Conservation (phyloP, 1,140 invertebrate genomes). For the Lycorma delicatula region DNA sequence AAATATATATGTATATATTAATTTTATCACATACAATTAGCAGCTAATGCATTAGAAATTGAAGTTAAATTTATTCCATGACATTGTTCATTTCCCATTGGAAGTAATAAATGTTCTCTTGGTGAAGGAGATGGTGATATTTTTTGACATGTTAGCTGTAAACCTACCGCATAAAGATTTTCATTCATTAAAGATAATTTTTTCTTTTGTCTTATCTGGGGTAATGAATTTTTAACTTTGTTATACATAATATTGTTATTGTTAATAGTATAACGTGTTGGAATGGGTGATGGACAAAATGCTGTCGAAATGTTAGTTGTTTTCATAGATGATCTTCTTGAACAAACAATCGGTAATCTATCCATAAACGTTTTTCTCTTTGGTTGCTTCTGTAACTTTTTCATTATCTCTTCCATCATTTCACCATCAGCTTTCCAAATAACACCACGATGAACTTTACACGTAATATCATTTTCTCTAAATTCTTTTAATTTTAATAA, state of each 20-base stretch:
- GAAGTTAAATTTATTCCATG: slow-evolving; percentile 3
- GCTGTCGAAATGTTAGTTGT: too few relatives aligned
- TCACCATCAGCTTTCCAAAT: slow-evolving; percentile 14
- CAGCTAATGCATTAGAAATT: slow-evolving; percentile 9
- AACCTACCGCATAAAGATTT: slow-evolving; percentile 11
- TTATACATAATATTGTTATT: too few relatives aligned
- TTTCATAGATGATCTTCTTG: slow-evolving; percentile 7
- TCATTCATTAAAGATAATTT: slow-evolving; percentile 1
- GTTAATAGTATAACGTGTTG: too few relatives aligned
- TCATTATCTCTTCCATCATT: slow-evolving; percentile 10
- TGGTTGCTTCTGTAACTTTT: slow-evolving; percentile 8
- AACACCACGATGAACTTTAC: slow-evolving; percentile 5
- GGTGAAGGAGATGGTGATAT: slow-evolving; percentile 3
- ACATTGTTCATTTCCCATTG: slow-evolving; percentile 15
- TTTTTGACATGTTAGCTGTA: slow-evolving; percentile 10
- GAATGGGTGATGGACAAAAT: too few relatives aligned
- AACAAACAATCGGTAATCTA: slow-evolving; percentile 6
- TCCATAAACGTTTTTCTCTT: slow-evolving; percentile 17
- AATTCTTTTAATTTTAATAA: slow-evolving; percentile 16
- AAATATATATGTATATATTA: too few relatives aligned
- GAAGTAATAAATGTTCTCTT: slow-evolving; percentile 11
- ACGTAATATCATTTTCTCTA: slow-evolving; percentile 10
- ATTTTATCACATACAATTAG: background rate
- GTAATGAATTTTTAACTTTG: background rate
- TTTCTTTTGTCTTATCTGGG: slow-evolving; percentile 11